These are phyloP conservation scores for Crocidura indochinensis DNA, from an alignment of 2,797 vertebrate species.

Conservation along the genomic window DNA sequence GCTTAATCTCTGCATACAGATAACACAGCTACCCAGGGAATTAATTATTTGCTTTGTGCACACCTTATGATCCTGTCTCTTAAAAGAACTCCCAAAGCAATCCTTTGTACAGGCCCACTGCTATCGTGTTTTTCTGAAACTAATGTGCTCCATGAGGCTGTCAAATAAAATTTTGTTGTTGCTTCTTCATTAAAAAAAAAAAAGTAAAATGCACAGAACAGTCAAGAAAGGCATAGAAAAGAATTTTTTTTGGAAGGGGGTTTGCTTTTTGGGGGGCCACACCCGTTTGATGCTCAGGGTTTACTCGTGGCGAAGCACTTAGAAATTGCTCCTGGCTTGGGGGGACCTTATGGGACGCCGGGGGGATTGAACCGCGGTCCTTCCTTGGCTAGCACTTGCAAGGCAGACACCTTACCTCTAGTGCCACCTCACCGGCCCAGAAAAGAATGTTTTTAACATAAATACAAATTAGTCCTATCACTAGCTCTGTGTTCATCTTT, in stretches of 20 bases:
- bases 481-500: conserved; percentile 20
- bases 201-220: conserved; percentile 6
- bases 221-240: background rate
- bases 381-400: too few species aligned
- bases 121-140: conserved; percentile 67
- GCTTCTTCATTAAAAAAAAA: conserved; percentile 57
- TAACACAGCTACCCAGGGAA: conserved; percentile 69
- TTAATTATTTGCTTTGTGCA: conserved; percentile 84
- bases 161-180: background rate
- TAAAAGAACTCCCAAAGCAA: conserved; percentile 80
- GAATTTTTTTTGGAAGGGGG: too few species aligned
- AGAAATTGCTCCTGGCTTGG: too few species aligned
- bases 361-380: too few species aligned
- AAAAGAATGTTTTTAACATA: background rate
- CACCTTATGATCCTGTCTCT: conserved; percentile 72
- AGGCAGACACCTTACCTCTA: too few species aligned
- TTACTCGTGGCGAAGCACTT: too few species aligned
- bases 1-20: conserved; percentile 62
- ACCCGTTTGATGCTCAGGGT: too few species aligned
- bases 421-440: too few species aligned
- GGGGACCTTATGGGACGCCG: too few species aligned
- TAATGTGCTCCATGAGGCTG: conserved; percentile 42
- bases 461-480: conserved; percentile 32
- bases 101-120: conserved; percentile 38
- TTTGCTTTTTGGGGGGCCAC: too few species aligned